Conservation (phyloP, 2,888 invertebrate genomes). For the Pammene fasciana region DNA sequence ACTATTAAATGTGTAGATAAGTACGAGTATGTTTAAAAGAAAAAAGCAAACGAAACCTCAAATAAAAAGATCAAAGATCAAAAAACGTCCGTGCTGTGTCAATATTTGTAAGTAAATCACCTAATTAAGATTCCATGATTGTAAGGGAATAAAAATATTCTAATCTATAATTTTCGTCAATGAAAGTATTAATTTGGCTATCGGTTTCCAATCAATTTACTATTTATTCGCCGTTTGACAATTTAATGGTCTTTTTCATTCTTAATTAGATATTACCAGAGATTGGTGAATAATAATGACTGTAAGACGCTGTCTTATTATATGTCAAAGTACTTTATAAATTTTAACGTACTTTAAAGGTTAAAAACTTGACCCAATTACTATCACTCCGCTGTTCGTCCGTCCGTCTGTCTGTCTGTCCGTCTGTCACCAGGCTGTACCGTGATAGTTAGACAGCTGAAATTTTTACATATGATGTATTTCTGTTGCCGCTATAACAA, state of each 20-base stretch:
- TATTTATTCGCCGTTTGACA: slow-evolving; percentile 64
- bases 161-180: slow-evolving; percentile 46
- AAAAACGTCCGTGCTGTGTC: slow-evolving; percentile 4
- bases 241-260: slow-evolving; percentile 64
- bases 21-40: no score
- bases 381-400: no score
- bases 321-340: no score
- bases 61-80: slow-evolving; percentile 31
- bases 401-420: no score
- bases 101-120: slow-evolving; percentile 26
- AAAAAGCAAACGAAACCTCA: slow-evolving; percentile 9
- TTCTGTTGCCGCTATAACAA: no score
- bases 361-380: no score
- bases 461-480: no score
- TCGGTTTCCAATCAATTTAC: slow-evolving; percentile 55
- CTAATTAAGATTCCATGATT: slow-evolving; percentile 35
- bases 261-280: slow-evolving; percentile 57
- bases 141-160: slow-evolving; percentile 30
- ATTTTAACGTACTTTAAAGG: no score
- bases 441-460: no score
- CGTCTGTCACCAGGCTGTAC: no score
- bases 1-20: no score
- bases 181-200: slow-evolving; percentile 49
- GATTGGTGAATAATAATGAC: slow-evolving; percentile 1
- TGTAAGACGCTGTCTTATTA: background rate